These are phyloP conservation scores for Acanthaster planci DNA, from an alignment of 35 echinoderm and acorn worm species.

Conservation along the genomic window DNA sequence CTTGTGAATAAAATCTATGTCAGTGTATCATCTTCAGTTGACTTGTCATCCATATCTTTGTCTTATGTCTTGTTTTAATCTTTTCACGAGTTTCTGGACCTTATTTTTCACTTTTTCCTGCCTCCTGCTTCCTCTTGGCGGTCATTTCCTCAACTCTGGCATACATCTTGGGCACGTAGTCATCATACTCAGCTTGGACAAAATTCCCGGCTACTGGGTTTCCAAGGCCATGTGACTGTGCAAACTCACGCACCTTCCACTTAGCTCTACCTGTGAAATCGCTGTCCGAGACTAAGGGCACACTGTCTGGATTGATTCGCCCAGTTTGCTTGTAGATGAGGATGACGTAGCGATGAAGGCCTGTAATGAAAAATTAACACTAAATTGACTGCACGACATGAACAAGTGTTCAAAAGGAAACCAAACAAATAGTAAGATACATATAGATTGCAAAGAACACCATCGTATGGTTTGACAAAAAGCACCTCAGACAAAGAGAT, in stretches of 20 bases:
- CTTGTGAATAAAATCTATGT: no score
- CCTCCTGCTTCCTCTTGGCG: neutral
- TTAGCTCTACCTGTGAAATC: conserved; percentile 47
- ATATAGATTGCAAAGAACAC: no score
- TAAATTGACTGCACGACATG: neutral
- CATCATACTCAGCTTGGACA: conserved; percentile 86
- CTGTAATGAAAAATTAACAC: conserved; percentile 30
- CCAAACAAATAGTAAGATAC: no score
- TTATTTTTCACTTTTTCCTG: neutral
- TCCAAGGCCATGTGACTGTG: conserved; percentile 65
- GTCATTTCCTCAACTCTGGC: neutral
- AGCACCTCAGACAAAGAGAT: no score
- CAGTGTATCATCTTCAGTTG: no score
- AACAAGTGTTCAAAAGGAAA: no score
- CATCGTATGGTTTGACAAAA: no score
- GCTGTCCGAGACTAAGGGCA: conserved; percentile 38
- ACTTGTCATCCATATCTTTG: no score
- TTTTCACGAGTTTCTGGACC: no score
- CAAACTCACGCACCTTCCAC: conserved; percentile 68
- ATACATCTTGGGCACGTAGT: conserved; percentile 77
- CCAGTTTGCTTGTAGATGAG: conserved; percentile 98
- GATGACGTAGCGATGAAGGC: conserved; percentile 89
- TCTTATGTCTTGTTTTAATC: no score
- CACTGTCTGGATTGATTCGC: conserved; percentile 27
- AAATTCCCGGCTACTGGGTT: conserved; percentile 89